Evolutionary conservation across 30 jellyfish, hydroid and myxozoan species (phyloP).

Genomic region (Aurelia coerulea): DNA sequence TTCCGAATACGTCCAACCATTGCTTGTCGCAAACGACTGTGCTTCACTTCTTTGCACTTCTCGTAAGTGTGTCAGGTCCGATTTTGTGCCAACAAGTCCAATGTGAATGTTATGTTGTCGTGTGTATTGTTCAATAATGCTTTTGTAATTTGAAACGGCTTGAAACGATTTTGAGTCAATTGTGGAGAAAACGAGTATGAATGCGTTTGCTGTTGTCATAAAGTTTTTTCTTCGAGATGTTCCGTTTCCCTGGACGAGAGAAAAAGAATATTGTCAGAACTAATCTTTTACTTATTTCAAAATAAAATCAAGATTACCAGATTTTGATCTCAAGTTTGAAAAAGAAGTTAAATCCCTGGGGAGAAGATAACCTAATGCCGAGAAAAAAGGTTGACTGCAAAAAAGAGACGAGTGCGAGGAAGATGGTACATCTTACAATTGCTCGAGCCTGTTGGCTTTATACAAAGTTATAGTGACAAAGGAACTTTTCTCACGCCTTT

Average conservation of each 20-base stretch:
- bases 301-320: background rate
- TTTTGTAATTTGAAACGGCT: conserved; percentile 45
- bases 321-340: too few relatives aligned
- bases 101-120: conserved; percentile 18
- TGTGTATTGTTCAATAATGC: conserved; percentile 39
- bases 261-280: background rate
- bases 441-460: too few relatives aligned
- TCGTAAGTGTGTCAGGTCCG: conserved; percentile 66
- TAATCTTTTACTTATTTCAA: background rate
- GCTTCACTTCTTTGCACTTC: conserved; percentile 63
- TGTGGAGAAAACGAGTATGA: conserved; percentile 66
- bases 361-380: too few relatives aligned
- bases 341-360: too few relatives aligned
- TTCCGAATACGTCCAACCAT: conserved; percentile 71
- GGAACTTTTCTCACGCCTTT: too few relatives aligned
- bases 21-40: conserved; percentile 39
- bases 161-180: conserved; percentile 52
- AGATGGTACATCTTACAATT: too few relatives aligned
- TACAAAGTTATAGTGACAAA: too few relatives aligned
- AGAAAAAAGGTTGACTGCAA: too few relatives aligned
- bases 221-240: conserved; percentile 56
- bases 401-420: too few relatives aligned
- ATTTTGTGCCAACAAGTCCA: conserved; percentile 76
- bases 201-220: conserved; percentile 62
- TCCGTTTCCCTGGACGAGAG: conserved; percentile 49